Base-by-base conservation (phyloP, 2,888 invertebrate genomes). In the Athalia circularis region DNA sequence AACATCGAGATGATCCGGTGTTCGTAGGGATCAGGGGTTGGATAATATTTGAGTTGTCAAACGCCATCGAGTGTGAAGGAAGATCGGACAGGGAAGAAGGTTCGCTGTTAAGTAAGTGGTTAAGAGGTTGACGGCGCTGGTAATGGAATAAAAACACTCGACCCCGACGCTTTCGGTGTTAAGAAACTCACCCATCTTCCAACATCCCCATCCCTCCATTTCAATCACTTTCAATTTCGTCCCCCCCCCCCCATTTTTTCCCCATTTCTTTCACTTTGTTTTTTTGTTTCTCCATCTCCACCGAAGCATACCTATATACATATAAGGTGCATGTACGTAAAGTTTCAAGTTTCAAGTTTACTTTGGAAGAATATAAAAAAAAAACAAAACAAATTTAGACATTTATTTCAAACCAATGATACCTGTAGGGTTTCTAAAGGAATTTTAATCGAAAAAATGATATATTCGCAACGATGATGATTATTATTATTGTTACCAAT, bases 111-210 rank as follows among this genome's bases (percentile, higher is more conserved):
- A 86, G 84, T 88, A 88, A 88, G 88, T 88, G 88, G 87, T 88
- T 88, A 87, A 87, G 87, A 88, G 87, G 85, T 85, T 84, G 84
- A 80, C 80, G 81, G 80, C 78, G 81, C 82, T 77, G 82, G 86
- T 89, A 88, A 89, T 89, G 89, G 88, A 89, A 89, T 89, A 89
- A 89, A 89, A 89, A 89, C 89, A 89, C 88, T 88, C 87, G 86
- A 87, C 87, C 86, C 43, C 75, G n/a, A 48, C 5, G 75, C 75
- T 75, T 75, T 50, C 50, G 54, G 45, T 64, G 15, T 62, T 62
- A 62, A 62, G 61, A 75, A 75, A 75, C 62, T 29, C 62, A 48
- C 48, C 7, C 61, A 13, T 48, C 13, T 65, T 3, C 7, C 48
- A 47, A 29, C 29, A 29, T 72, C 13, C 59, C 15, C 43, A 29